Evolutionary conservation across 1,140 invertebrate genomes (phyloP), one percentile per base, ranked within the genome.

Genomic region (Drosophila arawakana): DNA sequence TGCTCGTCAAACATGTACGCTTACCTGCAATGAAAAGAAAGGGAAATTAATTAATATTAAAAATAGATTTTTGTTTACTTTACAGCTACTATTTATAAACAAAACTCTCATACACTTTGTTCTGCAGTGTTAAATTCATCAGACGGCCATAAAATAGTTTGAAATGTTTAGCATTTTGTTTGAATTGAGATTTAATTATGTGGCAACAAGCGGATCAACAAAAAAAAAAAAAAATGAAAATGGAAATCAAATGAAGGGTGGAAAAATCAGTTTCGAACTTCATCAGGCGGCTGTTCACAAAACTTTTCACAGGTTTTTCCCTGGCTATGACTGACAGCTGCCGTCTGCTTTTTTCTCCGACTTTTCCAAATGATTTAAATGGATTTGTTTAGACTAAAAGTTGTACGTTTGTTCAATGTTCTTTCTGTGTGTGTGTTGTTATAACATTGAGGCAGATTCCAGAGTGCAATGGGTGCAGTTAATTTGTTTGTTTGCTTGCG

Each of bases 171-270:
- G 67, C 73, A 80, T 83, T 83, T 82, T 88, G 83, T 88, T 88
- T 88, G 80, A 89, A 85, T 90, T 89, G 61, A 76, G 72, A 90
- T 90, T 88, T 89, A 89, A 89, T 89, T 89, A 89, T 90, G 84
- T 90, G 84, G 81, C 80, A 90, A 81, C 81, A 89, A 81, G 59
- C 63, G 41, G 34, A 63, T 58, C 73, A 81, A 76, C 59, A 70
- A 55, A 44, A 37, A 3, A 47, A 15, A 2, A 30, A 4, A 30
- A 30, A 25, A 1, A 7, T 15, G 9, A 7, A 46, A 15, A n/a
- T n/a, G 25, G 10, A 52, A 21, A 54, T 47, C 15, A 21, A 47
- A 10, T 0, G 7, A 21, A 13, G 55, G 15, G 43, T 9, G 37
- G 57, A 54, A 57, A 58, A 8, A 30, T 30, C 25, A 30, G 25